Percentiles rank a stretch among this genome's conserved stretches.
Conservation (phyloP, 1,140 invertebrate genomes). For the Medauroidea extradentata region DNA sequence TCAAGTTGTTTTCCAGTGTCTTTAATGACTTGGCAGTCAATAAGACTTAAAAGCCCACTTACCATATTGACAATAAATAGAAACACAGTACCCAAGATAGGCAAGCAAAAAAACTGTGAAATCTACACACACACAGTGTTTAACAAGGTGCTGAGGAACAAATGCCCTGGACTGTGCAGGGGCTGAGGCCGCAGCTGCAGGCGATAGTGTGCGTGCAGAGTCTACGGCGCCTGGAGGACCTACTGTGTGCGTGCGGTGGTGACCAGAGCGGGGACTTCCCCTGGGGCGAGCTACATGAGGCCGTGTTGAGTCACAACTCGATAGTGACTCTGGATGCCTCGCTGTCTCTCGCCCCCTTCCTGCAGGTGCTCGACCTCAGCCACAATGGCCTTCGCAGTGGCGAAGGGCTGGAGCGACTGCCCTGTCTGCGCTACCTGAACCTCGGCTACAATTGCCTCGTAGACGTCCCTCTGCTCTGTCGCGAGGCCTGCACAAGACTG, state of each 20-base stretch:
- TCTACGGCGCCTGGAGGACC: slow-evolving; percentile 3
- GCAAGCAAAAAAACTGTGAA: no score
- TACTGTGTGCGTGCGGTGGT: slow-evolving; percentile 45
- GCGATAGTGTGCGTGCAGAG: slow-evolving; percentile 8
- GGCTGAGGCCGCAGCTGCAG: slow-evolving; percentile 5
- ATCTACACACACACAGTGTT: no score
- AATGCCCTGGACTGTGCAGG: no score
- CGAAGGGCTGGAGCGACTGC: slow-evolving; percentile 46
- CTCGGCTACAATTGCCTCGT: slow-evolving; percentile 59
- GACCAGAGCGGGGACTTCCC: slow-evolving; percentile 53
- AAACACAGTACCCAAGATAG: no score
- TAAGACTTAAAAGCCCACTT: no score
- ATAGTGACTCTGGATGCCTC: slow-evolving; percentile 49
- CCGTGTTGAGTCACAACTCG: slow-evolving; percentile 54
- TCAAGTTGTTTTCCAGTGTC: no score
- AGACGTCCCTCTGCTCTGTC: slow-evolving; percentile 50
- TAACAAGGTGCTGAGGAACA: no score
- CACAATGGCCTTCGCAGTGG: slow-evolving; percentile 53
- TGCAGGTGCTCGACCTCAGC: slow-evolving; percentile 56
- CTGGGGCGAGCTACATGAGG: slow-evolving; percentile 55
- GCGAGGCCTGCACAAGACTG: slow-evolving; percentile 44
- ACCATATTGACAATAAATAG: no score
- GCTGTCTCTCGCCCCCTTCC: slow-evolving; percentile 52
- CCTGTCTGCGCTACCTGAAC: slow-evolving; percentile 56
- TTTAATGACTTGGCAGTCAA: no score